Base-by-base conservation (phyloP, 92 coral and sea anemone genomes). In the Meandrina meandrites region DNA sequence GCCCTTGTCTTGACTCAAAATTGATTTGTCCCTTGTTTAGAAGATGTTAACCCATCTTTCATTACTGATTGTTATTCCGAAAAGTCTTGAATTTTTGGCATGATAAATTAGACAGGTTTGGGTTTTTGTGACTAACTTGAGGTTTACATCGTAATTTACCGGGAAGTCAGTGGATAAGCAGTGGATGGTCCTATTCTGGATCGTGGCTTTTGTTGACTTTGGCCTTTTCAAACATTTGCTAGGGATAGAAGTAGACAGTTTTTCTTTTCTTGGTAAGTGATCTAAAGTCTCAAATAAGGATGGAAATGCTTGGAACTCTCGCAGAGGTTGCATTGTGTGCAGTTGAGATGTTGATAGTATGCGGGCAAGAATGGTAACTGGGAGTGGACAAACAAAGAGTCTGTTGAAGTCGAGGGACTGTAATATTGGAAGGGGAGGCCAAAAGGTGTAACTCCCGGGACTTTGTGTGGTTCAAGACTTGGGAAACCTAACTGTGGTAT, bases 291-390 rank as follows among this genome's bases (percentile, higher is more conserved):
- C 51, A 97, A 91, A 66, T 97, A 97, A 35, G 98, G 98, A 87
- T 95, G 95, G 24, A 94, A 87, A 71, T 92, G 96, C 88, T 97
- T 97, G 35, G 99, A 90, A 37, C 90, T 84, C 47, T 97, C 99
- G 70, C 98, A 97, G 79, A 93, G 91, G 27, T 90, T 87, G 75
- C 99, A 97, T 66, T 95, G 98, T 34, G 96, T 95, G 71, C 96
- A 93, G 93, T 93, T 95, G 72, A 97, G 64, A 75, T 93, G 97
- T 84, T 95, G 98, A 74, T 97, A 97, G 75, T 97, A 97, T 9
- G 45, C 45, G 1, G 98, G 98, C 58, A 97, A 87, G 56, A 95
- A 92, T 0, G 99, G 98, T 11, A 94, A 79, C 86, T 97, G 98
- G 5, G 99, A 88, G 31, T 90, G 96, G 79, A 94, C 90, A 64